These are phyloP conservation scores for Salvelinus fontinalis DNA, from an alignment of 2,113 vertebrate species.

Conservation along the genomic window DNA sequence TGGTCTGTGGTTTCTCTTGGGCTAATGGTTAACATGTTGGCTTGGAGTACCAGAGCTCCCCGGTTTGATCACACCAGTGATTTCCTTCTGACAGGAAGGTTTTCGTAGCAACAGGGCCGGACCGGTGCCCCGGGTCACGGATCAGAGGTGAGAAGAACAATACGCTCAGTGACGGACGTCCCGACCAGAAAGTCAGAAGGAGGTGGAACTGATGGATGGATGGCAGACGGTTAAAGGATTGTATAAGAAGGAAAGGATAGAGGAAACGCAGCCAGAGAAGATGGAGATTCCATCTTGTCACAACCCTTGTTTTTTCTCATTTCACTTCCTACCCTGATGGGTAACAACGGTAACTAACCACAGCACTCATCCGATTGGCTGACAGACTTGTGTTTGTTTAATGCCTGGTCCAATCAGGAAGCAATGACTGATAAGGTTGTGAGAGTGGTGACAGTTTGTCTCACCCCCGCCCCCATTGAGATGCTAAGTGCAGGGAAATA, in stretches of 20 bases:
- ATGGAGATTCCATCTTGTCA: constrained; percentile 70
- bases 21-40: too few relatives aligned
- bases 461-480: constrained; percentile 60
- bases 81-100: background rate
- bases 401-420: constrained; percentile 77
- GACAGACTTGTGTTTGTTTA: constrained; percentile 72
- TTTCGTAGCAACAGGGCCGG: background rate
- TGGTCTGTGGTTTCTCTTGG: too few relatives aligned
- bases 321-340: constrained; percentile 82
- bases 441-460: constrained; percentile 69
- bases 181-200: constrained; percentile 40
- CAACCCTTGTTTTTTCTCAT: constrained; percentile 77
- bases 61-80: background rate
- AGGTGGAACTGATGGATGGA: constrained; percentile 45
- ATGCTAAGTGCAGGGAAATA: constrained; percentile 75
- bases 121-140: too few relatives aligned
- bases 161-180: background rate
- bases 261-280: constrained; percentile 64
- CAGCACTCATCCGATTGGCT: constrained; percentile 57
- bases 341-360: constrained; percentile 70
- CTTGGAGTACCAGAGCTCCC: too few relatives aligned
- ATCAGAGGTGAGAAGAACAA: background rate
- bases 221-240: constrained; percentile 47
- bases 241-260: constrained; percentile 62
- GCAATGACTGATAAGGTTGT: constrained; percentile 80